Evolutionary conservation across 2,113 vertebrate species (phyloP).

Genomic region (Brienomyrus brachyistius): DNA sequence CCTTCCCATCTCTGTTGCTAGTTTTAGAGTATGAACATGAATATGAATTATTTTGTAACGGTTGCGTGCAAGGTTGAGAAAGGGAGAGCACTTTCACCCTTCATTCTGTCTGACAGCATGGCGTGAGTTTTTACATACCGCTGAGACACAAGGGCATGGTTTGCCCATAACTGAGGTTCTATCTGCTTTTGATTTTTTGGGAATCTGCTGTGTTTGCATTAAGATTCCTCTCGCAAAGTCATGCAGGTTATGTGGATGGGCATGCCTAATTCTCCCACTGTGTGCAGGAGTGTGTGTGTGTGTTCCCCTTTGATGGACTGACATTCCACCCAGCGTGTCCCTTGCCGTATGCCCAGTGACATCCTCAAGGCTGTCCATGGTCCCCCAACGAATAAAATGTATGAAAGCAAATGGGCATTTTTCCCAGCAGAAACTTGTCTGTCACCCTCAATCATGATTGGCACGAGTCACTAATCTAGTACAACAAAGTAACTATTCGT

Average conservation of each 20-base stretch:
- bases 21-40: not conserved
- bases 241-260: not conserved
- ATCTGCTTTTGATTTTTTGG: not conserved
- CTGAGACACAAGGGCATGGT: conserved; percentile 2
- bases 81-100: not conserved
- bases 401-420: not conserved
- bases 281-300: not conserved
- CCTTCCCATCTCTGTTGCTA: not conserved
- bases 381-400: not conserved
- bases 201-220: not conserved
- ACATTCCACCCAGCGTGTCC: not conserved
- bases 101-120: not conserved
- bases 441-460: not conserved
- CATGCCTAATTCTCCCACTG: not conserved
- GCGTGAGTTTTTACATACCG: not conserved
- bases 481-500: conserved; percentile 39
- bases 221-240: not conserved
- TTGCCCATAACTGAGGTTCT: not conserved
- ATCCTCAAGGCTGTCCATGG: not conserved
- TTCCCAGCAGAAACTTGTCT: not conserved
- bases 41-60: not conserved
- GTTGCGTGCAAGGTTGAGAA: not conserved
- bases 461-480: not conserved
- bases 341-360: not conserved
- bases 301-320: not conserved